Base-by-base conservation (phyloP, 2,888 invertebrate genomes). In the Sepioteuthis lessoniana region DNA sequence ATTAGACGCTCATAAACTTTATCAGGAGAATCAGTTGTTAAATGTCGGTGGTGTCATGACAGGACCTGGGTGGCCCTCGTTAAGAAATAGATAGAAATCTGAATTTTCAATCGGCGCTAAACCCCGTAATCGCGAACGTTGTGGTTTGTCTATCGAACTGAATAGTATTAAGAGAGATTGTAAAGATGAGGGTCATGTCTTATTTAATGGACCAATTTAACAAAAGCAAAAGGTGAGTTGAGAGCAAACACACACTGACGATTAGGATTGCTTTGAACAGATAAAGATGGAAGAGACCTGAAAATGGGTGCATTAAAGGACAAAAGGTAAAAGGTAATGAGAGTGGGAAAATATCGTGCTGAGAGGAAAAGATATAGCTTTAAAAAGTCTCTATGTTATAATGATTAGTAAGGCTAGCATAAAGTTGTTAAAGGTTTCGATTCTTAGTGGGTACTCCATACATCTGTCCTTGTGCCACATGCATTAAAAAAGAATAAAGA, bases 61-160 rank as follows among this genome's bases (percentile, higher is more conserved):
- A 76, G 13, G n/a, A 13, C n/a, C 76, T 76, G 76, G 76, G 76
- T 76, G 76, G 76, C n/a, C 76, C 76, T 76, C n/a, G 76, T 76
- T 76, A 16, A 76, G n/a, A n/a, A 76, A 13, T n/a, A n/a, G 76
- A 76, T 76, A 76, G n/a, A 76, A 76, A 76, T 76, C 76, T n/a
- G n/a, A n/a, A n/a, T 76, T 76, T 76, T 76, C 76, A 76, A 76
- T 76, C n/a, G 76, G n/a, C 76, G 76, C 76, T 76, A 76, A 76
- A 76, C 76, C 76, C n/a, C n/a, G n/a, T 76, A 35, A 76, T 76
- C n/a, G n/a, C 13, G n/a, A n/a, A 35, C n/a, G 16, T 76, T 35
- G n/a, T n/a, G 16, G 76, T n/a, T 76, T 76, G 76, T n/a, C 76
- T n/a, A n/a, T n/a, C 76, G n/a, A n/a, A 16, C n/a, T 76, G 16